Conservation (phyloP, 2,797 vertebrate species). For the Hylomyscus alleni region DNA sequence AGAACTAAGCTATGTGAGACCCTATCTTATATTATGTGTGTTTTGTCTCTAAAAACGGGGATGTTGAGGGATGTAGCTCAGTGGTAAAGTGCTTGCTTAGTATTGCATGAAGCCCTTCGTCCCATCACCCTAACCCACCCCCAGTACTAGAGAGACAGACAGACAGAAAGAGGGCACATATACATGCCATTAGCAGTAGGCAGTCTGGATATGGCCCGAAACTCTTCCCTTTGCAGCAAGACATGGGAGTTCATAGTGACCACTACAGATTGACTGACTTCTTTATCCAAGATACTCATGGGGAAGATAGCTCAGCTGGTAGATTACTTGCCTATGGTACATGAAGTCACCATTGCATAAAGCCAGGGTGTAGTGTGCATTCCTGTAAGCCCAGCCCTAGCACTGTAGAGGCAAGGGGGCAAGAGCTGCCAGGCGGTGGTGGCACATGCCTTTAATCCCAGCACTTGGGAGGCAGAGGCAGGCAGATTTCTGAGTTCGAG, state of each 20-base stretch:
- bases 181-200: background rate
- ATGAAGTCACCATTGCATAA: background rate
- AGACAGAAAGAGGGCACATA: background rate
- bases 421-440: no score
- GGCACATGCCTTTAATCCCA: no score
- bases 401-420: background rate
- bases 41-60: background rate
- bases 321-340: background rate
- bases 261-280: background rate
- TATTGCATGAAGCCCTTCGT: background rate
- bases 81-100: background rate
- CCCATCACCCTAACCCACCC: background rate
- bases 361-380: background rate
- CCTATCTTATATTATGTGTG: no score
- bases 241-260: no score
- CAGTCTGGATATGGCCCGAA: background rate
- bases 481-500: no score
- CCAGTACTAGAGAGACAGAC: background rate
- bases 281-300: background rate
- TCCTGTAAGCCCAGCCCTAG: background rate
- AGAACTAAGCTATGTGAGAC: no score
- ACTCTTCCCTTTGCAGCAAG: no score
- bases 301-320: background rate
- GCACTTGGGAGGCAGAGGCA: no score
- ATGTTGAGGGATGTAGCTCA: background rate